These are phyloP conservation scores for Aviceda subcristata DNA, from an alignment of 2,113 vertebrate genomes.

Conservation along the genomic window DNA sequence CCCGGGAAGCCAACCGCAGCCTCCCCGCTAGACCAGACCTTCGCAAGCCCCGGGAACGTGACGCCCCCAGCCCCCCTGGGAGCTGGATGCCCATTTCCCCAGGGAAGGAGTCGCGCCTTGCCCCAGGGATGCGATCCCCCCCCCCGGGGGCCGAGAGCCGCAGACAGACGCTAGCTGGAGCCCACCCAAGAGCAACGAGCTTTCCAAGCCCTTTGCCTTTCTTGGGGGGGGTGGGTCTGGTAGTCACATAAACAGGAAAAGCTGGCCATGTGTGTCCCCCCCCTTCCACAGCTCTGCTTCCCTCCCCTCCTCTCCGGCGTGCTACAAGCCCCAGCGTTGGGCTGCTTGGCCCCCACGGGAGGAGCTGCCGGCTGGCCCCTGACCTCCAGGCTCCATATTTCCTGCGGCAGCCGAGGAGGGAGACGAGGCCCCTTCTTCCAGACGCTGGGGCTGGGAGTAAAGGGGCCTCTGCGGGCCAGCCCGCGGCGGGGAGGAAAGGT, in stretches of 20 bases:
- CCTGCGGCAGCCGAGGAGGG: constrained; percentile 44
- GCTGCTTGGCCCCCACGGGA: constrained; percentile 23
- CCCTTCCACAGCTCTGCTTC: not conserved
- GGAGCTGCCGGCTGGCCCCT: constrained; percentile 55
- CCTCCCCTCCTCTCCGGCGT: not conserved
- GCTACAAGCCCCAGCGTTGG: not conserved
- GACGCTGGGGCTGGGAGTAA: not conserved
- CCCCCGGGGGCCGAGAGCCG: not conserved
- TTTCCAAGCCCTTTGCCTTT: constrained; percentile 39
- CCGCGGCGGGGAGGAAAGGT: not conserved
- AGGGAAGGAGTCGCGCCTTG: not conserved
- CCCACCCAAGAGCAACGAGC: not conserved
- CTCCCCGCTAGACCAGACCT: not conserved
- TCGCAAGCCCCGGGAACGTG: not conserved
- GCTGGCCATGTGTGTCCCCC: not conserved
- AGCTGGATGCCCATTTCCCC: not conserved
- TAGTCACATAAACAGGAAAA: constrained; percentile 70
- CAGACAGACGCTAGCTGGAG: not conserved
- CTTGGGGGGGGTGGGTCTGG: constrained; percentile 38
- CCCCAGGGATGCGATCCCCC: not conserved
- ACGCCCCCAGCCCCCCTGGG: not conserved
- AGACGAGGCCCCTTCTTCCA: constrained; percentile 52
- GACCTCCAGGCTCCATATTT: constrained; percentile 61
- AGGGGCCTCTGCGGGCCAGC: not conserved
- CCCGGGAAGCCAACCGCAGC: not conserved